These are phyloP conservation scores for Portunus trituberculatus DNA, from an alignment of 1,140 invertebrate species.

Conservation along the genomic window DNA sequence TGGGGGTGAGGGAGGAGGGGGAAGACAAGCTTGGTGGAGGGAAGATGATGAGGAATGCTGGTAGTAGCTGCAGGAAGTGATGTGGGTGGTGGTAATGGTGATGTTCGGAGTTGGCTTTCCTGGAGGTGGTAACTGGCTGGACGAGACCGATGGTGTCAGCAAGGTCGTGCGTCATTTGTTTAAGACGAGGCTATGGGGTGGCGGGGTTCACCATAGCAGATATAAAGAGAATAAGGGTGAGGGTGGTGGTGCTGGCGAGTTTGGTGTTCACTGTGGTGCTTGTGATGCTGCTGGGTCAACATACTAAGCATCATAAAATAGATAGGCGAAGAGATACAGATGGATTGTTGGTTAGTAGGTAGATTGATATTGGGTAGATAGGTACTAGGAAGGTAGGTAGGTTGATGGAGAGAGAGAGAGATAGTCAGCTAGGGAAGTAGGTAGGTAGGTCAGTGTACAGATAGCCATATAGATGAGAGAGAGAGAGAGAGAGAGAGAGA, in stretches of 20 bases:
- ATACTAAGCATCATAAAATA: too few species aligned
- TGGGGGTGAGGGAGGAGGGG: background rate
- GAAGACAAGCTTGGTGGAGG: background rate
- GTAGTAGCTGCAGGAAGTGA: conserved; percentile 27
- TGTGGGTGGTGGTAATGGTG: conserved; percentile 38
- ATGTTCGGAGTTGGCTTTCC: background rate
- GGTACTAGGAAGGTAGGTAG: too few species aligned
- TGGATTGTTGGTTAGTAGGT: too few species aligned
- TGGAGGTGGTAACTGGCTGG: background rate
- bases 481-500: too few species aligned
- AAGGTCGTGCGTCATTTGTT: background rate
- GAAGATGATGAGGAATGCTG: background rate
- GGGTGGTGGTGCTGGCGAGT: background rate
- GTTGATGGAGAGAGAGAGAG: too few species aligned
- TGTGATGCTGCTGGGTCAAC: too few species aligned
- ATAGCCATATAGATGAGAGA: too few species aligned
- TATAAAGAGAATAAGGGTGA: background rate
- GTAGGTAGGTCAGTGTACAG: too few species aligned
- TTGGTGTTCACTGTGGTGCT: background rate
- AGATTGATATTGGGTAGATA: too few species aligned
- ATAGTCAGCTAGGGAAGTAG: too few species aligned
- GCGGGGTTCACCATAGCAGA: background rate
- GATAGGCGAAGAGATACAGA: too few species aligned
- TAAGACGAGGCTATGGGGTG: background rate
- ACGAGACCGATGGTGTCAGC: background rate